These are phyloP conservation scores for Acleris cristana DNA, from an alignment of 2,888 invertebrate genomes.

Conservation along the genomic window DNA sequence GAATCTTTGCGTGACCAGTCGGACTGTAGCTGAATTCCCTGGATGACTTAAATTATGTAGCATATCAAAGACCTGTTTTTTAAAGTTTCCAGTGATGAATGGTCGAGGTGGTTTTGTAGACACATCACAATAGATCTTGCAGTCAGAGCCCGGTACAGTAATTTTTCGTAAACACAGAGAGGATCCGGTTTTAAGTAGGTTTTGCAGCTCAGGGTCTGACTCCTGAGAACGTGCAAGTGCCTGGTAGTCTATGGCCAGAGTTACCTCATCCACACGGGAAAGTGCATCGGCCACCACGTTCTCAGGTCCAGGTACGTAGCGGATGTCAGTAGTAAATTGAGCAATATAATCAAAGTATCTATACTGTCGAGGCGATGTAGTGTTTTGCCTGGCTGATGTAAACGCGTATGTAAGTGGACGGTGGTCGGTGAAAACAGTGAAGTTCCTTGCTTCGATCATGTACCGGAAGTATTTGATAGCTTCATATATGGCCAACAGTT, in stretches of 20 bases:
- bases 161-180: constrained; percentile 1
- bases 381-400: background rate
- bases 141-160: constrained; percentile 1
- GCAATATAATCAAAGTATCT: constrained; percentile 22
- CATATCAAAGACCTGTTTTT: constrained; percentile 31
- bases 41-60: constrained; percentile 33
- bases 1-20: constrained; percentile 49
- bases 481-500: constrained; percentile 23
- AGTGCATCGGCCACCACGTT: constrained; percentile 21
- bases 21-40: constrained; percentile 28
- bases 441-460: constrained; percentile 15
- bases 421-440: constrained; percentile 4
- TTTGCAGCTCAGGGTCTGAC: no score
- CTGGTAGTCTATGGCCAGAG: no score
- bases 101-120: constrained; percentile 7
- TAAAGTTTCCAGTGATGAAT: constrained; percentile 21
- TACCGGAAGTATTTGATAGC: constrained; percentile 11
- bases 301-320: constrained; percentile 1
- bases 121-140: constrained; percentile 9
- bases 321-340: constrained; percentile 17
- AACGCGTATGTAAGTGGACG: constrained; percentile 15
- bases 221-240: no score
- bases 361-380: constrained; percentile 15
- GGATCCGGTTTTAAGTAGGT: background rate
- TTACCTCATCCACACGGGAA: no score